phyloP scores from a whole-genome alignment of 2,797 vertebrate genomes.

The Sparidentex hasta region DNA sequence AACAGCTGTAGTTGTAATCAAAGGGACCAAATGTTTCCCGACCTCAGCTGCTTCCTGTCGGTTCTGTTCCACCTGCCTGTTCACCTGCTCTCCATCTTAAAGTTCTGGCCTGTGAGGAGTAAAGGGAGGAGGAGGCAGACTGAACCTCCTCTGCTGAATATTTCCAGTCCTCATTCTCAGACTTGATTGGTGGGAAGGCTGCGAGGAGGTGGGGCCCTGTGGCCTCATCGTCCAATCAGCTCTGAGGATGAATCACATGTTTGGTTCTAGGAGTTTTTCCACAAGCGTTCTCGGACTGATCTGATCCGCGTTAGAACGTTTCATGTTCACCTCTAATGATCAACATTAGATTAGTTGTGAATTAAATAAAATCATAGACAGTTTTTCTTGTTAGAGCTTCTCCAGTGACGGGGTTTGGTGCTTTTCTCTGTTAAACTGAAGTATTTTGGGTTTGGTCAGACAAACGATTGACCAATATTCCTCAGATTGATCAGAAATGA shows the following conservation, averaged over 20 bases:
- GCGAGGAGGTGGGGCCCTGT: neutral
- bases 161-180: constrained; percentile 12
- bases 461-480: neutral
- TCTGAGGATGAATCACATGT: constrained; percentile 9
- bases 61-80: neutral
- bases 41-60: neutral
- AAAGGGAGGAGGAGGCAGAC: constrained; percentile 28
- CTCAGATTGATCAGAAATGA: neutral
- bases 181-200: constrained; percentile 18
- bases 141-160: constrained; percentile 25
- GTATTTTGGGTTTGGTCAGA: neutral
- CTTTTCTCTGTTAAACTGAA: neutral
- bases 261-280: neutral
- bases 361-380: no score
- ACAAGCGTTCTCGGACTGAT: neutral
- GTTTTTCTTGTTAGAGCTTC: no score
- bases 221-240: constrained; percentile 1
- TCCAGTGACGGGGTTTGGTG: neutral
- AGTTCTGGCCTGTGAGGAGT: constrained; percentile 42
- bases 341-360: neutral
- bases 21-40: constrained; percentile 29
- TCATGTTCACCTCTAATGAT: neutral
- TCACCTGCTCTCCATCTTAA: constrained; percentile 30
- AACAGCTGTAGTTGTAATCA: neutral
- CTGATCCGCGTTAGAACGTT: neutral